Evolutionary conservation across 2,888 invertebrate genomes (phyloP), one percentile per base, ranked within the genome.

Genomic region (Amiota mariae): DNA sequence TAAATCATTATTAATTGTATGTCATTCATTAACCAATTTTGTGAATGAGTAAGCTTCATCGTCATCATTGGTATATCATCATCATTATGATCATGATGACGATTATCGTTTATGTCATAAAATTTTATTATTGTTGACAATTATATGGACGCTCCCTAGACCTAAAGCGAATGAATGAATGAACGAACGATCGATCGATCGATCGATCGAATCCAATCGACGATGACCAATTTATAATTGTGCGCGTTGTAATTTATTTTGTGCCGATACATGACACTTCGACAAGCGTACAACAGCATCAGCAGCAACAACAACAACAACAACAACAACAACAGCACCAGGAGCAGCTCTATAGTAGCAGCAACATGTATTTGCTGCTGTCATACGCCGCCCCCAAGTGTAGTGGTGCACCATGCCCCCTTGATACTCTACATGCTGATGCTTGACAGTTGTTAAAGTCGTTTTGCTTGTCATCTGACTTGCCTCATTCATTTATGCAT

Each of bases 241-340:
- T 85, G 85, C 74, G 76, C 71, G 15, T 77, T 82, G 84, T 85
- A 85, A 84, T 85, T 84, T 85, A 84, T 84, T 84, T 36, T 84
- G 84, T 84, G 85, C 78, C 75, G 79, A 80, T 76, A 85, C 83
- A 85, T 84, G 85, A 85, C 83, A 84, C 81, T 81, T 84, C 36
- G 82, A 84, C 85, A 84, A 81, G 59, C 54, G 6, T 36, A 36
- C 36, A 36, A 36, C 36, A 36, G 36, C 36, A 36, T 36, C 36
- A 36, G 36, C 2, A 36, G 36, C 36, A 36, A 6, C 8, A 36
- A 36, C 36, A 36, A 36, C 36, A 36, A 36, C 36, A 36, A 36
- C 36, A 36, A 36, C 4, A 36, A 36, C 36, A 36, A 36, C 36
- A 36, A 6, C 36, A 24, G 24, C 24, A 24, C 2, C 1, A 36